phyloP scores from a whole-genome alignment of 1,140 invertebrate species.

The Tetramorium alpestre region DNA sequence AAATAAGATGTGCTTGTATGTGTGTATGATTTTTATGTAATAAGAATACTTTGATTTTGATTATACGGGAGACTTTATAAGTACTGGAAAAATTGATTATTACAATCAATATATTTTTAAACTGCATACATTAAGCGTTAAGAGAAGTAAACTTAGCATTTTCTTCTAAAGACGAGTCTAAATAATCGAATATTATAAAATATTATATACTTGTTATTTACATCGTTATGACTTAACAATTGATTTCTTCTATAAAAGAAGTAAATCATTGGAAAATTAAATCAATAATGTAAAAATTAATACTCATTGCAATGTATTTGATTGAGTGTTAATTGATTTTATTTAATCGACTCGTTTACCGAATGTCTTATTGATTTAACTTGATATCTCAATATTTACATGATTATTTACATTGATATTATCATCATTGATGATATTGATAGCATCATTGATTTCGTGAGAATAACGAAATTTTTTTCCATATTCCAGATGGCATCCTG shows the following conservation, averaged over 20 bases:
- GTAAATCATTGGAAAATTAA: background rate
- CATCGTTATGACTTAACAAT: background rate
- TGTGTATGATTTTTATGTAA: no score
- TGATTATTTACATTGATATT: background rate
- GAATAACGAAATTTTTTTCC: constrained; percentile 42
- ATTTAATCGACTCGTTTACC: background rate
- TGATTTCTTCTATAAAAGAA: background rate
- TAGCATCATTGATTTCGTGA: background rate
- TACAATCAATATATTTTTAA: no score
- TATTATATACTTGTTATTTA: background rate
- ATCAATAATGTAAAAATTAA: background rate
- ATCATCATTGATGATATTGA: background rate
- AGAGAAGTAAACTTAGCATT: background rate
- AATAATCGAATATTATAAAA: background rate
- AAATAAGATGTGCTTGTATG: no score
- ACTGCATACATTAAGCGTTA: no score
- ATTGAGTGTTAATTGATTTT: background rate
- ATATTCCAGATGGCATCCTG: constrained; percentile 46
- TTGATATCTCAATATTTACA: background rate
- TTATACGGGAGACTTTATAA: no score
- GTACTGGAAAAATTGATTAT: no score
- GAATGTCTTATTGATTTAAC: background rate
- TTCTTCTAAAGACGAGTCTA: background rate
- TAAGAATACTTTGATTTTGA: no score
- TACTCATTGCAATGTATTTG: background rate